phyloP scores from a whole-genome alignment of 1,140 invertebrate genomes.

The Protaetia brevitarsis region DNA sequence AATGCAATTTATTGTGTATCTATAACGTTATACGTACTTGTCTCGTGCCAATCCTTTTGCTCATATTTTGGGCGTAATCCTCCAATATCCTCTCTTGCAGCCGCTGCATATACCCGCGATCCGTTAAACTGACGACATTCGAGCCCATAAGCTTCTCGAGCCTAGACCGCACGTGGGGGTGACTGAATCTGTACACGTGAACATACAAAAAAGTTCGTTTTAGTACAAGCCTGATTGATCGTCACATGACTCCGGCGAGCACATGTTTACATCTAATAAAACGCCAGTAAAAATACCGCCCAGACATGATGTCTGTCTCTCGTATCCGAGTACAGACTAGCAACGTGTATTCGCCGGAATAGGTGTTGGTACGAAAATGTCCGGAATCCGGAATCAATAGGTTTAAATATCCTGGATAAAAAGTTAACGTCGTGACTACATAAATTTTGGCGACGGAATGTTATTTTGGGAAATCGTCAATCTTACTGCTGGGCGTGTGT shows the following conservation, averaged over 20 bases:
- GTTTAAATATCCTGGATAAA: neutral
- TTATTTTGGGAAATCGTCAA: neutral
- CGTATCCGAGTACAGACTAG: constrained; percentile 10
- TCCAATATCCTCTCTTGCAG: constrained; percentile 59
- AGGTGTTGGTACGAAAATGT: neutral
- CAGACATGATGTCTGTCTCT: neutral
- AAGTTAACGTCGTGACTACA: neutral
- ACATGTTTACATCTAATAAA: neutral
- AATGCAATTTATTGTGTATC: neutral
- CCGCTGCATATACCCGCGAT: constrained; percentile 63
- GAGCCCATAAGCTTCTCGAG: constrained; percentile 64
- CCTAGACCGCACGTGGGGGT: constrained; percentile 42
- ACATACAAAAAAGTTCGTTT: neutral
- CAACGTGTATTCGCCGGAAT: neutral
- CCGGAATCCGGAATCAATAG: neutral
- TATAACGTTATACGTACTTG: constrained; percentile 49
- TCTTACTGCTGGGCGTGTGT: neutral
- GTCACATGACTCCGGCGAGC: neutral
- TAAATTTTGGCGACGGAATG: constrained; percentile 3
- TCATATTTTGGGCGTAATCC: constrained; percentile 59
- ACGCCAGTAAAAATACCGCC: neutral
- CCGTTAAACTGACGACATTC: constrained; percentile 61
- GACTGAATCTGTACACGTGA: constrained; percentile 14
- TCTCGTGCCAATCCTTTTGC: constrained; percentile 59
- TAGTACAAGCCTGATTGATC: neutral